These are phyloP conservation scores for Megaustenia siamemsis DNA, from an alignment of 2,888 invertebrate species.

Conservation along the genomic window DNA sequence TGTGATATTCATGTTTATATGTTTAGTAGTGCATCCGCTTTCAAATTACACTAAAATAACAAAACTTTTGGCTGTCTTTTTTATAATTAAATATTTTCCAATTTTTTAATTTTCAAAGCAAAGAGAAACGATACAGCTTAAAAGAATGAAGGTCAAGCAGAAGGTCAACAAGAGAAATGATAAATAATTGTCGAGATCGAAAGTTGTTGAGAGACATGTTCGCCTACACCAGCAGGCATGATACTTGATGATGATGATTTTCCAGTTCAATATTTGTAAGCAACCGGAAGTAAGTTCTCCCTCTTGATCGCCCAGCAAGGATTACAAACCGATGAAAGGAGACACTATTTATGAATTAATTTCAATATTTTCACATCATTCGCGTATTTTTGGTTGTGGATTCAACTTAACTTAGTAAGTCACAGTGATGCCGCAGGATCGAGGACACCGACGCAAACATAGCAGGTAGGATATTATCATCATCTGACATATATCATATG, in stretches of 20 bases:
- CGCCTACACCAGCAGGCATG: no score
- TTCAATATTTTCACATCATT: neutral
- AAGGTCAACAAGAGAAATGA: no score
- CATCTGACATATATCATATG: no score
- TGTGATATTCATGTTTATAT: no score
- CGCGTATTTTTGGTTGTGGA: neutral
- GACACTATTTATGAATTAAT: neutral
- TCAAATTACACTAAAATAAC: no score
- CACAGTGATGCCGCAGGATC: constrained; percentile 18
- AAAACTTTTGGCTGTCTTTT: no score
- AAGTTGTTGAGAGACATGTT: no score
- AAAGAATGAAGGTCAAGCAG: neutral
- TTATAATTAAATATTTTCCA: no score
- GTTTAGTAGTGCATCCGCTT: no score
- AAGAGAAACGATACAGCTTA: neutral
- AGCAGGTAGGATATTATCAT: constrained; percentile 28
- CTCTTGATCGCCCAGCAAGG: neutral
- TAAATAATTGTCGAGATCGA: no score
- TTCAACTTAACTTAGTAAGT: neutral
- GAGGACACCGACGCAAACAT: constrained; percentile 38
- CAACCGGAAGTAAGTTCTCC: neutral
- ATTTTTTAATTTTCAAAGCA: no score
- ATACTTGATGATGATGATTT: no score
- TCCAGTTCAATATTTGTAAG: neutral
- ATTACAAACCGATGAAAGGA: neutral